Evolutionary conservation across 1,140 invertebrate genomes (phyloP), one percentile per base, ranked within the genome.

Genomic region (Neodiprion lecontei): DNA sequence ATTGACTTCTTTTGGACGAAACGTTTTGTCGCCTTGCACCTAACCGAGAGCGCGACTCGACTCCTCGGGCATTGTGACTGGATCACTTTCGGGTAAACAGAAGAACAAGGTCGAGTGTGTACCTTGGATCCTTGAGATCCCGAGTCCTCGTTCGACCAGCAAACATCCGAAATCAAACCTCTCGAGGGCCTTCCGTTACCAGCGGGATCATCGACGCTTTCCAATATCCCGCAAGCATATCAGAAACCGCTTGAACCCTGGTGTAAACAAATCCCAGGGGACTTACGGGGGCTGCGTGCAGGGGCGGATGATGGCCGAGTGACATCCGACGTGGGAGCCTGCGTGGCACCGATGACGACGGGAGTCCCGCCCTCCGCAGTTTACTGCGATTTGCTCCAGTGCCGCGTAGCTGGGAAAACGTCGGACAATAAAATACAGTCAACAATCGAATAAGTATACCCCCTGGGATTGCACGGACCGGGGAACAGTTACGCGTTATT

Each of bases 401-500:
- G 65, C 48, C 21, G 48, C 72, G 67, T 23, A 68, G 48, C 48
- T 50, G 69, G 65, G 49, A 69, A n/a, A 50, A 48, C 50, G 67
- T 66, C 7, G 28, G 53, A 69, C 28, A 40, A 40, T 40, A 40
- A 40, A 40, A 40, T 40, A 40, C 28, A 40, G 28, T 40, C 28
- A 40, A 40, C 28, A 40, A 40, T 40, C 28, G 28, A 40, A 40
- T 68, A 10, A 61, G 53, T 17, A 72, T 47, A 72, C 71, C 65
- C n/a, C 61, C 49, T 48, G 47, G 7, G 48, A 69, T 74, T 71
- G 73, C 53, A 70, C 68, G 72, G 72, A 77, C 72, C 68, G 70
- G 74, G 72, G 76, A 79, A 17, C 74, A 53, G 77, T 79, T 79
- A 70, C 74, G 76, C 73, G 71, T 79, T 76, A 79, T 77, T 79